Percentiles rank a stretch among this genome's conserved stretches.
Conservation (phyloP, 2,797 vertebrate genomes). For the Rhinatrema bivittatum region DNA sequence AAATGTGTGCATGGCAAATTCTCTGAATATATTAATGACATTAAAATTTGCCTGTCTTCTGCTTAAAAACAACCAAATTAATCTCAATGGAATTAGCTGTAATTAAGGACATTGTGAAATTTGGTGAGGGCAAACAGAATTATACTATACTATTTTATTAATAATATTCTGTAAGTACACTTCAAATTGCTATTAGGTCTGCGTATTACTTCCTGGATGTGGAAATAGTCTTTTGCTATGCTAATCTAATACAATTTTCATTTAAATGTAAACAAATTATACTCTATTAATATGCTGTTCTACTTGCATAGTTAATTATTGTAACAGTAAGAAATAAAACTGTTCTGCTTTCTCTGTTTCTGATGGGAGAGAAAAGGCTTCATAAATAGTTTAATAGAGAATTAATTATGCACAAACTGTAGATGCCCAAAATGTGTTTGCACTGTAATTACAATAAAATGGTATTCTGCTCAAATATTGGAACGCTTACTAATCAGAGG, state of each 20-base stretch:
- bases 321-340: conserved; percentile 64
- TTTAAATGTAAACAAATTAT: conserved; percentile 72
- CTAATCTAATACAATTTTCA: conserved; percentile 69
- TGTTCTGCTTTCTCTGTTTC: conserved; percentile 57
- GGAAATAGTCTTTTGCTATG: conserved; percentile 66
- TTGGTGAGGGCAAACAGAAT: conserved; percentile 53
- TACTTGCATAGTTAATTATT: conserved; percentile 68
- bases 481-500: conserved; percentile 66
- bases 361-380: conserved; percentile 60
- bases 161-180: conserved; percentile 68
- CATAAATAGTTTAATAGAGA: conserved; percentile 72
- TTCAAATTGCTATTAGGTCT: conserved; percentile 64
- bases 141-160: conserved; percentile 62
- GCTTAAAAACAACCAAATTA: conserved; percentile 59
- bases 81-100: conserved; percentile 57
- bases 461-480: conserved; percentile 74
- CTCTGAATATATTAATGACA: conserved; percentile 38
- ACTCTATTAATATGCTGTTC: conserved; percentile 67
- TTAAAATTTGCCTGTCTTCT: conserved; percentile 54
- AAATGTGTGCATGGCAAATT: conserved; percentile 38
- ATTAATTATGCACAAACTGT: conserved; percentile 73
- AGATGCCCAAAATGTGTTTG: conserved; percentile 71
- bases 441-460: conserved; percentile 81
- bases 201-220: conserved; percentile 58
- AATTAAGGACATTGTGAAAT: conserved; percentile 64